Evolutionary conservation across 2,888 invertebrate genomes (phyloP), one percentile per base, ranked within the genome.

Genomic region (Didymodactylos carnosus): DNA sequence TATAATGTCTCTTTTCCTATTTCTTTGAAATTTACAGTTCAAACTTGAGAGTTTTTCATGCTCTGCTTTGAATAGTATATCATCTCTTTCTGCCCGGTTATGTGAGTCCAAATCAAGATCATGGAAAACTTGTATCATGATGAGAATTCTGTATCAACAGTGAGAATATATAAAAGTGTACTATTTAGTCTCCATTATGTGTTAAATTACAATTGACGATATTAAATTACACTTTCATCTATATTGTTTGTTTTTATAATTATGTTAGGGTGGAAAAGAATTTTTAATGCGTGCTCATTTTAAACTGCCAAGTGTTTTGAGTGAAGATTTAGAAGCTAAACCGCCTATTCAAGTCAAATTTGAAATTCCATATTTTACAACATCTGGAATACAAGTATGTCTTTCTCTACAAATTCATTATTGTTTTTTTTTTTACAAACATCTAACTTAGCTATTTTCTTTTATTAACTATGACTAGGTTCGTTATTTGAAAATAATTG

Each of bases 281-380:
- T 98, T 93, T 83, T 85, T 98, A 77, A 94, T 97, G 94, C 87
- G 95, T 76, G 97, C 97, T 10, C 95, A 97, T 82, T 97, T 97
- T 84, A 94, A 95, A 0, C 84, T 97, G 76, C 97, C 97, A 0
- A 94, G 94, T 76, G 94, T 98, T 3, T 90, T 90, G 80, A 90
- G 91, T 79, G 95, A 95, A 81, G 94, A 95, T 78, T 49, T 88
- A 0, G 95, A 97, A 84, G 95, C 94, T 0, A 92, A 91, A 82
- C 95, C 97, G 69, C 97, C 97, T 0, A 97, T 98, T 78, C 92
- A 94, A 85, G 94, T 97, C 5, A 94, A 94, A 84, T 98, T 98
- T 86, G 97, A 97, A 85, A 97, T 97, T 79, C 97, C 97, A 0
- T 97, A 97, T 82, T 97, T 97, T 80, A 97, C 97, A 0, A 97